Evolutionary conservation across 2,797 vertebrate genomes (phyloP).

Genomic region (Adrianichthys oophorus): DNA sequence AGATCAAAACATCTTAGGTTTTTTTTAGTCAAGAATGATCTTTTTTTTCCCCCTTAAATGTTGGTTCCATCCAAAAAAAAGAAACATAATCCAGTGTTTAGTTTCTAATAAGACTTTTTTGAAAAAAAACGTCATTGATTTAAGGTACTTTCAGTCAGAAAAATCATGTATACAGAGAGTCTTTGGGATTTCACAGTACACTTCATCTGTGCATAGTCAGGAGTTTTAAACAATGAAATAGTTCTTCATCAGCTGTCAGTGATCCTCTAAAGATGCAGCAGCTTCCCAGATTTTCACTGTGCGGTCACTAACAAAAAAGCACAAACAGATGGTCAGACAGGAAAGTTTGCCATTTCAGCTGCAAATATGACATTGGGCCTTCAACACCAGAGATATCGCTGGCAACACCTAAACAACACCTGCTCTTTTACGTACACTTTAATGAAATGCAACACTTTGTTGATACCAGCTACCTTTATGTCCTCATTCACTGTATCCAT

Average conservation of each 20-base stretch:
- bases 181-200: slow-evolving; percentile 2
- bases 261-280: slow-evolving; percentile 57
- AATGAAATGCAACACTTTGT: too few species aligned
- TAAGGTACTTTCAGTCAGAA: not conserved
- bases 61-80: too few species aligned
- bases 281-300: slow-evolving; percentile 96
- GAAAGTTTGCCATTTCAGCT: not conserved
- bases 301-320: slow-evolving; percentile 81
- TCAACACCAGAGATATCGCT: too few species aligned
- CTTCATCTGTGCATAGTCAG: not conserved
- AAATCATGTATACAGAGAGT: not conserved
- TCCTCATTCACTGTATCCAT: too few species aligned
- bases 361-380: too few species aligned
- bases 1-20: too few species aligned
- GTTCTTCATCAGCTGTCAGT: slow-evolving; percentile 46
- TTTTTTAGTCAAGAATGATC: too few species aligned
- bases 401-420: too few species aligned
- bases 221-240: not conserved
- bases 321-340: slow-evolving; percentile 4
- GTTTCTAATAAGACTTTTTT: not conserved
- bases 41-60: too few species aligned
- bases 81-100: too few species aligned
- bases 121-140: slow-evolving; percentile 1
- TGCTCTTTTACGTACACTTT: too few species aligned
- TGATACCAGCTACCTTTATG: too few species aligned